These are phyloP conservation scores for Olivierus martensii DNA, from an alignment of 1,140 invertebrate species.

Conservation along the genomic window DNA sequence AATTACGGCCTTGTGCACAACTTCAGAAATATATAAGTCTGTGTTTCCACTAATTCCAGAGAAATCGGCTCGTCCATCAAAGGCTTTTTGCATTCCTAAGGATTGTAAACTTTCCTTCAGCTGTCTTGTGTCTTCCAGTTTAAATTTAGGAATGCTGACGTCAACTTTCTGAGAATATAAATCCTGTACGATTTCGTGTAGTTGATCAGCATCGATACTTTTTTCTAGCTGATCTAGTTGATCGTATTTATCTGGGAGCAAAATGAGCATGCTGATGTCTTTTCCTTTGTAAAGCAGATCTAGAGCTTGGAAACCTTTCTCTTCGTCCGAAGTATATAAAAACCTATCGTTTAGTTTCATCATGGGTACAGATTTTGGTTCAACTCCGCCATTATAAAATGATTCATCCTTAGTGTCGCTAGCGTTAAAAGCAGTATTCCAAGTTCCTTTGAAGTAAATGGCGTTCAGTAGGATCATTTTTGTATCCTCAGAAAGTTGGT, in stretches of 20 bases:
- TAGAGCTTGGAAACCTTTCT: background rate
- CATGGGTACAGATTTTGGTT: background rate
- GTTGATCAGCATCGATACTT: constrained; percentile 32
- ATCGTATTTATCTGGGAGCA: constrained; percentile 23
- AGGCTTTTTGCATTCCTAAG: background rate
- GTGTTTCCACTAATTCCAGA: background rate
- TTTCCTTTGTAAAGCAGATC: constrained; percentile 46
- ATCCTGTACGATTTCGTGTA: constrained; percentile 24
- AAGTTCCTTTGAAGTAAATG: constrained; percentile 58
- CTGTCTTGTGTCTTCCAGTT: constrained; percentile 38
- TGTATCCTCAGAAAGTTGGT: constrained; percentile 35
- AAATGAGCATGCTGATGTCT: constrained; percentile 25
- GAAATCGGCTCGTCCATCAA: background rate
- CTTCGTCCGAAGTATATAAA: background rate
- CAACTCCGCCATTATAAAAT: background rate
- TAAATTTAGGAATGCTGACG: constrained; percentile 56
- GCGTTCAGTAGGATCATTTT: constrained; percentile 54
- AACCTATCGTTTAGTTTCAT: background rate
- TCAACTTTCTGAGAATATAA: constrained; percentile 34
- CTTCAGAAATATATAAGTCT: constrained; percentile 34
- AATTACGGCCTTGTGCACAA: constrained; percentile 56
- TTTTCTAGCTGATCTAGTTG: constrained; percentile 33
- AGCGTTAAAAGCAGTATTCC: constrained; percentile 35
- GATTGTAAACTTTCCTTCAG: background rate
- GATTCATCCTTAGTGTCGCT: background rate